Conservation (phyloP, 2,797 vertebrate species). For the Melanotaenia trifasciata region DNA sequence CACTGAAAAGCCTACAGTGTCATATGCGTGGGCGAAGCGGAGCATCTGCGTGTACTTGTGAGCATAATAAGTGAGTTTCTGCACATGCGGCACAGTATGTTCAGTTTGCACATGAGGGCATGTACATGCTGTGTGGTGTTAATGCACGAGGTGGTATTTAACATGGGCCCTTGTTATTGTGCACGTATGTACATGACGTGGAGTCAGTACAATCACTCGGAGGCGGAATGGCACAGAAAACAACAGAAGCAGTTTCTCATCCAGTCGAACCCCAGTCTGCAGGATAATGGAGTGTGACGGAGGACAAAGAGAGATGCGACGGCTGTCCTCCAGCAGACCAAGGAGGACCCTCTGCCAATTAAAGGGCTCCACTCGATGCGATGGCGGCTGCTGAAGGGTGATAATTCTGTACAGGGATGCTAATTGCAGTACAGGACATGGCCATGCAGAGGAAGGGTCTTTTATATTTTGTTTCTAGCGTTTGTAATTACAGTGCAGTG, state of each 20-base stretch:
- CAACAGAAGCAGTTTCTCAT: conserved; percentile 42
- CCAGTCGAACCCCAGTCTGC: conserved; percentile 46
- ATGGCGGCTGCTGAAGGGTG: conserved; percentile 63
- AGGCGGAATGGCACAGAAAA: conserved; percentile 45
- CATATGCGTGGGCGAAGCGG: conserved; percentile 65
- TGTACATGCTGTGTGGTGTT: conserved; percentile 12
- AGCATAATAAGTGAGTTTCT: conserved; percentile 50
- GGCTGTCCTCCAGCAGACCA: conserved; percentile 41
- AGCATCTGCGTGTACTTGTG: conserved; percentile 59
- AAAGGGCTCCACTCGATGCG: conserved; percentile 48
- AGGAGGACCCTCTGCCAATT: conserved; percentile 67
- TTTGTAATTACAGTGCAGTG: conserved; percentile 78
- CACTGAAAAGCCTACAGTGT: conserved; percentile 57
- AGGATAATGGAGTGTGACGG: conserved; percentile 7
- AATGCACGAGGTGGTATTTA: conserved; percentile 29
- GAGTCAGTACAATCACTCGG: conserved; percentile 2
- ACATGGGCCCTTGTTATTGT: conserved; percentile 15
- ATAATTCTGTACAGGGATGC: conserved; percentile 73
- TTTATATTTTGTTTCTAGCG: conserved; percentile 77
- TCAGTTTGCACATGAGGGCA: conserved; percentile 37
- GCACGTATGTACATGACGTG: conserved; percentile 1
- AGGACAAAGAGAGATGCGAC: conserved; percentile 41
- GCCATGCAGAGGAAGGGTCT: conserved; percentile 64
- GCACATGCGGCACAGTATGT: conserved; percentile 57
- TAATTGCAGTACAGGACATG: conserved; percentile 71